Base-by-base conservation (phyloP, 2,888 invertebrate genomes). In the Dendrolimus pini region DNA sequence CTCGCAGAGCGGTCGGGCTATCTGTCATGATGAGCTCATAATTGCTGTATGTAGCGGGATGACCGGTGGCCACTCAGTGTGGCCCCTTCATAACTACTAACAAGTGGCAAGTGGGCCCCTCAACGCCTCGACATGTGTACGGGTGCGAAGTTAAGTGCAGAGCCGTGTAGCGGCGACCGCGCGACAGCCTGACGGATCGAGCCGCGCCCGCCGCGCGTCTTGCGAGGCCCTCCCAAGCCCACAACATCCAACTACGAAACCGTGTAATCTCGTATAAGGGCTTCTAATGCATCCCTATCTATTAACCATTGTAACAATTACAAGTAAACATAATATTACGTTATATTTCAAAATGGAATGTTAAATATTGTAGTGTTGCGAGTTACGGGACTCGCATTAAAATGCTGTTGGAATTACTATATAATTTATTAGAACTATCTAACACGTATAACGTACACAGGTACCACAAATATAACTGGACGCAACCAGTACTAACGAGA, bases 151-250 rank as follows among this genome's bases (percentile, higher is more conserved):
- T 78, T 85, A 86, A 87, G 87, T 87, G 87, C 87, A 85, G 74
- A 85, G 74, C 79, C 82, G 72, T 86, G 86, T 86, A 77, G 78
- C 72, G 74, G 75, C 74, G 75, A 63, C 70, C 75, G 65, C 65
- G 60, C 78, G 83, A 82, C 83, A 86, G 83, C 59, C 85, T 87
- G 87, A 88, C 85, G 79, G 85, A 88, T 88, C 79, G 83, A 75
- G 74, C 68, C 75, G 74, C 47, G 70, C 68, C 66, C 68, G 70
- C 67, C 74, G 70, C 74, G 70, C 78, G 70, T 78, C 80, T 81
- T 77, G 71, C 69, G 70, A 69, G 70, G 71, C 66, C 72, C 69
- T 63, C 66, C 64, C 56, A 30, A 60, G 47, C 60, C 62, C 64
- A 62, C 62, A 61, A 64, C 72, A 66, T 64, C 60, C 70, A 72